Evolutionary conservation across 2,888 invertebrate genomes (phyloP), one percentile per base, ranked within the genome.

Genomic region (Spodoptera exigua): DNA sequence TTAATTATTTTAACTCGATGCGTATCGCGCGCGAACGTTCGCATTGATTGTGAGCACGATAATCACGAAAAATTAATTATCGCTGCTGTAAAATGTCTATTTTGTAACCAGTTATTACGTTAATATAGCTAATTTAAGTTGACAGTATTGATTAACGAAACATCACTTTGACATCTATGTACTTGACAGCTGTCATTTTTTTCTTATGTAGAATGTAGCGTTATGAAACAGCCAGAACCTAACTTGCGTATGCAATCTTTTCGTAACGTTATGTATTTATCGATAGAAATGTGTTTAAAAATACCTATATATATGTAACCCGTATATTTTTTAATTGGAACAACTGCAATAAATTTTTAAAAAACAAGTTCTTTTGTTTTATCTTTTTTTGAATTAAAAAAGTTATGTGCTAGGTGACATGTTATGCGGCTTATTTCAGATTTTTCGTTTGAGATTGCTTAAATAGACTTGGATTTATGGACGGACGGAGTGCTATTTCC

Each of bases 381-480:
- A 74, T 71, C 70, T 70, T 75, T 79, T 76, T 81, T 81, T 68
- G 78, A 77, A 78, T 81, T 81, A 68, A 76, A 80, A 81, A 83
- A 84, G 81, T 80, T 80, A 80, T 82, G 78, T 81, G 78, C 80
- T 80, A 86, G 81, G 80, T 84, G 87, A 85, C 84, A 84, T 86
- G 87, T 85, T 88, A 87, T 86, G 87, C 83, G 86, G 85, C 80
- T 89, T 90, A 91, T 91, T 91, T 90, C 84, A 87, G 92, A 92
- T 92, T 92, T 92, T 93, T 93, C 89, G 87, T 90, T 89, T 82
- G 87, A 89, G 89, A 90, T 91, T 87, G 88, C 88, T 89, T 92
- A 93, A 94, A 94, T 93, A 93, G 94, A 93, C 88, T 84, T 80
- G 85, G 87, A 94, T 93, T 94, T 93, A 94, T 92, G 90, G 86